Evolutionary conservation across 2,113 vertebrate species (phyloP), one percentile per base, ranked within the genome.

Genomic region (Phylloscopus whistleri): DNA sequence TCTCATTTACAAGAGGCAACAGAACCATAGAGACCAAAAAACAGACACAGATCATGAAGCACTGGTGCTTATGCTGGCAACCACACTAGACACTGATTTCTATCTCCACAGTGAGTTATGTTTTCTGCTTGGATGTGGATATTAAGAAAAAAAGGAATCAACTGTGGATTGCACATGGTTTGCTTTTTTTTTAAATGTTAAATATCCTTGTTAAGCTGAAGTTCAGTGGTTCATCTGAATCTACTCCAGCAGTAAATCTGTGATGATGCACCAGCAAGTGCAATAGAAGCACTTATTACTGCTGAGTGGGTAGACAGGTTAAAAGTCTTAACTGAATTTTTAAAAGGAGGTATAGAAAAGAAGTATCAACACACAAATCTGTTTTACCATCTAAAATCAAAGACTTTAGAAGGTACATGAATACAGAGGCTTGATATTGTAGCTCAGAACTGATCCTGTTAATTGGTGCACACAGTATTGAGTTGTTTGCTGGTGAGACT

Each of bases 11-110:
- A 91, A 90, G 70, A 83, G 37, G 72, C 58, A 94, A 87, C 21
- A 82, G 44, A 93, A 62, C 70, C 84, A 94, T 14, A 89, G 52
- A 89, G 77, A 92, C 77, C 41, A 91, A 67, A 55, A 95, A 92
- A 33, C 78, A 95, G 74, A 78, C 79, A 86, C 37, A 84, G 80
- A 87, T 48, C 11, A 1, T 46, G 74, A 70, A 82, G 66, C 24
- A 24, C 6, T 79, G 70, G 58, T 79, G 78, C 74, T 91, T 87
- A 62, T 6, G 21, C 84, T 95, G 66, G 76, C 80, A 94, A 31
- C 49, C 16, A 52, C 74, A 39, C 14, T 6, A 53, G 53, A 58
- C 28, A 89, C 46, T 27, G 53, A 91, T 66, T 85, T 94, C 44
- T 87, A 3, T 75, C 92, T 77, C 78, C 52, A 33, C 39, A 48